Conservation (phyloP, 2,797 vertebrate species). For the Liasis olivaceus region DNA sequence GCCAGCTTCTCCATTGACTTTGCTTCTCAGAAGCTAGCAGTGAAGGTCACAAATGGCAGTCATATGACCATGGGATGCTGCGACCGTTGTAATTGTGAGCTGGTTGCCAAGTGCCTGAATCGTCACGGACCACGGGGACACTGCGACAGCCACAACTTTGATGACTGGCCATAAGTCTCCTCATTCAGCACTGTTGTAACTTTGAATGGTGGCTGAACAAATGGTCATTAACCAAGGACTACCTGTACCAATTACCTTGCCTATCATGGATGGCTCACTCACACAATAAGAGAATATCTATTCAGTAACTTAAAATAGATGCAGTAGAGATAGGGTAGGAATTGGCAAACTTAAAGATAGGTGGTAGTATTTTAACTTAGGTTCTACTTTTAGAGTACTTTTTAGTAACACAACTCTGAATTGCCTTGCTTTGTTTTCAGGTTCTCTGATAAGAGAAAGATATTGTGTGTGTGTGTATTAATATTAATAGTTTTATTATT, state of each 20-base stretch:
- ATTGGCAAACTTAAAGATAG: not conserved
- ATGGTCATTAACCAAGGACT: not conserved
- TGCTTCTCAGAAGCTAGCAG: no score
- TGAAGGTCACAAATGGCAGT: not conserved
- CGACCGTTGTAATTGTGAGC: not conserved
- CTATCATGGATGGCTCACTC: not conserved
- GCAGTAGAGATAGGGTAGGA: not conserved
- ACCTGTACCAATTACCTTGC: not conserved
- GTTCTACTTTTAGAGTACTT: not conserved
- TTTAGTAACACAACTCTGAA: conserved; percentile 4
- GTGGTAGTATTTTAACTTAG: not conserved
- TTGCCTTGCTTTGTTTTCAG: not conserved
- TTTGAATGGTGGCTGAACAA: not conserved
- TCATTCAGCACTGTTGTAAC: not conserved
- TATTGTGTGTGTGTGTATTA: not conserved
- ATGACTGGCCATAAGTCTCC: not conserved
- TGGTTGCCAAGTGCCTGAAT: not conserved
- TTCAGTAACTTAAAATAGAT: not conserved
- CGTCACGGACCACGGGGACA: no score
- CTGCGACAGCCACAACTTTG: not conserved
- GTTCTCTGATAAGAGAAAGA: not conserved
- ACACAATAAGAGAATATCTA: not conserved
- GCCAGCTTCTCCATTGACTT: not conserved
- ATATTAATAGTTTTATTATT: no score
- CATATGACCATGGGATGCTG: not conserved